These are phyloP conservation scores for Gobionotothen gibberifrons DNA, from an alignment of 2,797 vertebrate genomes.

Conservation along the genomic window DNA sequence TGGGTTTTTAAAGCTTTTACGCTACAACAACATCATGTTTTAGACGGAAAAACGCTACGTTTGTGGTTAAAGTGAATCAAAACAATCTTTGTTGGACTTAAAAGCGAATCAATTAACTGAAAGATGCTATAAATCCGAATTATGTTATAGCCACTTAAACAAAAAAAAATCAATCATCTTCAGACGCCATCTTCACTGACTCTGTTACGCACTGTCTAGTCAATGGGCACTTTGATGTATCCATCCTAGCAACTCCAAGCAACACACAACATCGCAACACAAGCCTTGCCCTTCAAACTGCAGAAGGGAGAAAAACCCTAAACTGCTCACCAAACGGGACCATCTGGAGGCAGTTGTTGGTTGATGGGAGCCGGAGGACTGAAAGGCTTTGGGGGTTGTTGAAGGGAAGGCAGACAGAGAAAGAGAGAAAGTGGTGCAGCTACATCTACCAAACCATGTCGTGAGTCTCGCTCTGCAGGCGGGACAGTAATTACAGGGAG, in stretches of 20 bases:
- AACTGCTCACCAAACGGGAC: constrained; percentile 74
- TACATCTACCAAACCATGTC: constrained; percentile 63
- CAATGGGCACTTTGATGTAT: constrained; percentile 60
- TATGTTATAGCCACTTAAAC: too few relatives aligned
- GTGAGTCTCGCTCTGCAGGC: constrained; percentile 67
- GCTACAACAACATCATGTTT: neutral
- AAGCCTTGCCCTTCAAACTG: constrained; percentile 62
- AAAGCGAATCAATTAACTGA: neutral
- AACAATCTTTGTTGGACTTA: neutral
- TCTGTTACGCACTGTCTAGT: constrained; percentile 25
- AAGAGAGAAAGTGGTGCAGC: constrained; percentile 43
- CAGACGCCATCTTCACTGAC: constrained; percentile 14
- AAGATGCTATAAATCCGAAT: neutral
- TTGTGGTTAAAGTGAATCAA: neutral
- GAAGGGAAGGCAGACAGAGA: constrained; percentile 45
- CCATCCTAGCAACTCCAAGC: constrained; percentile 61
- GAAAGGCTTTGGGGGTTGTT: constrained; percentile 54
- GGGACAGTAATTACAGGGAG: constrained; percentile 84
- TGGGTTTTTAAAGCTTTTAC: neutral
- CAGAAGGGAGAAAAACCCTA: constrained; percentile 60
- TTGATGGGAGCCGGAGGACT: constrained; percentile 70
- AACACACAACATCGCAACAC: constrained; percentile 65
- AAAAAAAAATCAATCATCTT: too few relatives aligned
- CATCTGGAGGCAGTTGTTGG: constrained; percentile 80
- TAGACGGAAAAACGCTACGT: neutral